Conservation (phyloP, 2,888 invertebrate species). For the Hesperia comma region DNA sequence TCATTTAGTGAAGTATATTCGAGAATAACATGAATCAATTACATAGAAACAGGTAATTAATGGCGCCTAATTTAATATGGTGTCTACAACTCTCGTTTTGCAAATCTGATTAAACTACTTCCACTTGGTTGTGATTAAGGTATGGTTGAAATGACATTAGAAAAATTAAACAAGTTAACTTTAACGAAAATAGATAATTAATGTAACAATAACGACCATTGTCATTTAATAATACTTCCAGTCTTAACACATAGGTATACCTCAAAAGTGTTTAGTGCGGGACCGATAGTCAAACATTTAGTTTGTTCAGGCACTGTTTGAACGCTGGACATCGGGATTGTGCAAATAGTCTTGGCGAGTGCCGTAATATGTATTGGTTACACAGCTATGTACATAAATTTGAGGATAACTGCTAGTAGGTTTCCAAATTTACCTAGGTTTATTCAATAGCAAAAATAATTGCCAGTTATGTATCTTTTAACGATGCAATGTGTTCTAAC, state of each 20-base stretch:
- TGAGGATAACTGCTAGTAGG: neutral
- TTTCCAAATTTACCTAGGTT: neutral
- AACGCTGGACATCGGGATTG: conserved; percentile 10
- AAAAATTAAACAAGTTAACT: no score
- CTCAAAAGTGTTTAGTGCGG: neutral
- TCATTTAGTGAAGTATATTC: no score
- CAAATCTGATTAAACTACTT: no score
- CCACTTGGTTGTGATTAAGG: no score
- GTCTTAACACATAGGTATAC: neutral
- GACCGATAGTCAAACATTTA: conserved; percentile 21
- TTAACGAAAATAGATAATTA: neutral
- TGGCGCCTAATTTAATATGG: no score
- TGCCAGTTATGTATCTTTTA: no score
- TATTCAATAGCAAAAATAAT: neutral
- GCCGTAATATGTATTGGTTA: neutral
- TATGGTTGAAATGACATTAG: no score
- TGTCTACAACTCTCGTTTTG: no score
- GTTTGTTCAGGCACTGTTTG: conserved; percentile 28
- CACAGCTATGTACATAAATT: neutral
- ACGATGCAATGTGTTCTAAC: no score
- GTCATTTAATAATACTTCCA: neutral
- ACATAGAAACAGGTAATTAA: no score
- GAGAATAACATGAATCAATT: no score
- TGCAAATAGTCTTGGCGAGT: conserved; percentile 22
- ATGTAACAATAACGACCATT: neutral